Conservation (phyloP, 1,140 invertebrate genomes). For the Drosophila persimilis region DNA sequence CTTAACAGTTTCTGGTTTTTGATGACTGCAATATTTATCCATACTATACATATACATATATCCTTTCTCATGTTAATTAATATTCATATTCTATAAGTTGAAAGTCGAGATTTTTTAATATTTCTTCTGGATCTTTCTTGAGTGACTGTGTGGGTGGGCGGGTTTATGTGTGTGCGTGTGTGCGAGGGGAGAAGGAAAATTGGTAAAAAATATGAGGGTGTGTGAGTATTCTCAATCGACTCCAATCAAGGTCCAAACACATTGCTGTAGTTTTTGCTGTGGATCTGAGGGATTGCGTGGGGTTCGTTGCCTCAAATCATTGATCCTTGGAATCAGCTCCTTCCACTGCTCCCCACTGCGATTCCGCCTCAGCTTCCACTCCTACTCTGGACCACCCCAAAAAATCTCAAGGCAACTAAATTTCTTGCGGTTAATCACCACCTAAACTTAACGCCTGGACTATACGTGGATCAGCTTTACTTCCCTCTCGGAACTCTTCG, state of each 20-base stretch:
- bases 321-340: constrained; percentile 13
- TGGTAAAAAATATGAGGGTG: not conserved
- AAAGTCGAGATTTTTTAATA: constrained; percentile 31
- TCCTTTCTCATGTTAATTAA: no score
- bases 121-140: constrained; percentile 7
- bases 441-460: constrained; percentile 96
- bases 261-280: not conserved
- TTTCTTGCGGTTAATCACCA: constrained; percentile 83
- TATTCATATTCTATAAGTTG: constrained; percentile 31
- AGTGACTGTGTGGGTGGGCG: not conserved
- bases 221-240: no score
- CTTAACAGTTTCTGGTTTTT: constrained; percentile 33
- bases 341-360: constrained; percentile 6
- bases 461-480: constrained; percentile 98
- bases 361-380: constrained; percentile 15
- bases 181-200: constrained; percentile 1
- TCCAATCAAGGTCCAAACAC: no score
- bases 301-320: constrained; percentile 61
- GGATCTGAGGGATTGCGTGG: constrained; percentile 19
- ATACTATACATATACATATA: constrained; percentile 11
- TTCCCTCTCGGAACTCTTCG: constrained; percentile 99
- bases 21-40: constrained; percentile 40
- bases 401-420: constrained; percentile 47
- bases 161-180: constrained; percentile 3
- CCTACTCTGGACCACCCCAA: not conserved